phyloP scores from a whole-genome alignment of 2,797 vertebrate genomes.

The Choloepus didactylus region DNA sequence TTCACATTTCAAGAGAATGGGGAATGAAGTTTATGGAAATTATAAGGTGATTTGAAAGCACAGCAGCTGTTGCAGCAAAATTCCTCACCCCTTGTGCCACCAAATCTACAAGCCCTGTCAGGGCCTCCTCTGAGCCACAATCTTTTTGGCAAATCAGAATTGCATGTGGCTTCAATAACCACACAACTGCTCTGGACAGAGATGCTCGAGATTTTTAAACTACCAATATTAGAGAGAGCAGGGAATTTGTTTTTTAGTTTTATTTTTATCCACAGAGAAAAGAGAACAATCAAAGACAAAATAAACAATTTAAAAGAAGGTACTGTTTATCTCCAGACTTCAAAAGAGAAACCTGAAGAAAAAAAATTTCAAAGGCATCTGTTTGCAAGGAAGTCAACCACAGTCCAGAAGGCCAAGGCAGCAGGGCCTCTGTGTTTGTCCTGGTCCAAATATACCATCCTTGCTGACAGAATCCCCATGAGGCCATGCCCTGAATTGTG shows the following conservation, averaged over 20 bases:
- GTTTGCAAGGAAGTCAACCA: conserved; percentile 53
- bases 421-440: not conserved
- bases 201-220: not conserved
- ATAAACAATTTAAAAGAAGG: conserved; percentile 24
- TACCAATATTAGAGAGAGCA: not conserved
- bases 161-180: not conserved
- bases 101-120: not conserved
- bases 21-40: not conserved
- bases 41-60: not conserved
- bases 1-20: not conserved
- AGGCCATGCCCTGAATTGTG: not conserved
- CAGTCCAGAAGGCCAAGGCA: conserved; percentile 6
- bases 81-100: not conserved
- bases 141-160: conserved; percentile 54
- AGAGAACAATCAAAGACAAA: conserved; percentile 45
- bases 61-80: conserved; percentile 14
- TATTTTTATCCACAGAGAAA: conserved; percentile 47
- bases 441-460: conserved; percentile 26
- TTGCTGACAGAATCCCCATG: conserved; percentile 32
- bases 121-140: not conserved
- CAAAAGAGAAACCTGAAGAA: conserved; percentile 56
- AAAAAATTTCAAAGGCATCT: conserved; percentile 67
- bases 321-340: conserved; percentile 22
- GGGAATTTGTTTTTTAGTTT: not conserved
- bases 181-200: not conserved